Evolutionary conservation across 2,113 vertebrate genomes (phyloP), one percentile per base, ranked within the genome.

Genomic region (Egretta garzetta): DNA sequence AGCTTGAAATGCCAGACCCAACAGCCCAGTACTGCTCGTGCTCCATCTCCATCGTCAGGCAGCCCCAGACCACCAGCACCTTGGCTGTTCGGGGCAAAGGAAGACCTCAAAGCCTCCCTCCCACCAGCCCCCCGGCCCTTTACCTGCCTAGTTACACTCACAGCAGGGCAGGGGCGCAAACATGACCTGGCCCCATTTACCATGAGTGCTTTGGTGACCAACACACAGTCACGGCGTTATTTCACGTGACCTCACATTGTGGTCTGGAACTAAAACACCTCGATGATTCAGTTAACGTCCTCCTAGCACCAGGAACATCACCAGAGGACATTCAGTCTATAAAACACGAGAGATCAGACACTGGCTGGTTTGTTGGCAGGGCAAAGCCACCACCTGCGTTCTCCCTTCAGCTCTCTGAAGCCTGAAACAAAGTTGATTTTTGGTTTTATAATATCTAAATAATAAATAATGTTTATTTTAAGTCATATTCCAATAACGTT

Each of bases 211-310:
- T 43, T 37, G 27, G 23, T 52, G 32, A 59, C 43, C 52, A 11
- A 4, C 39, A 16, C 27, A 20, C 9, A 3, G 0, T 35, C 58
- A 28, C 35, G 24, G 22, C 0, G 1, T 17, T 16, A 16, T 43
- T 50, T 58, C 50, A 45, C 4, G 1, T 1, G 1, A 33, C 32
- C 17, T 58, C 23, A 21, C 8, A 2, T 80, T 2, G 4, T 12
- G 19, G 32, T 33, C 15, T 33, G 11, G 45, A 66, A 10, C 27
- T 28, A 24, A 59, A 74, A 37, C 23, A 30, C n/a, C 56, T 30
- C 23, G 27, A n/a, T 28, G 79, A 45, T 50, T 16, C 59, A 6
- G 0, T 22, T 30, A 45, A 33, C 33, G 6, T 4, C 16, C 33
- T 33, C 10, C 19, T 17, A 24, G 23, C 4, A 7, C 5, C 53